Conservation (phyloP, 2,888 invertebrate species). For the Drosophila meridiana region DNA sequence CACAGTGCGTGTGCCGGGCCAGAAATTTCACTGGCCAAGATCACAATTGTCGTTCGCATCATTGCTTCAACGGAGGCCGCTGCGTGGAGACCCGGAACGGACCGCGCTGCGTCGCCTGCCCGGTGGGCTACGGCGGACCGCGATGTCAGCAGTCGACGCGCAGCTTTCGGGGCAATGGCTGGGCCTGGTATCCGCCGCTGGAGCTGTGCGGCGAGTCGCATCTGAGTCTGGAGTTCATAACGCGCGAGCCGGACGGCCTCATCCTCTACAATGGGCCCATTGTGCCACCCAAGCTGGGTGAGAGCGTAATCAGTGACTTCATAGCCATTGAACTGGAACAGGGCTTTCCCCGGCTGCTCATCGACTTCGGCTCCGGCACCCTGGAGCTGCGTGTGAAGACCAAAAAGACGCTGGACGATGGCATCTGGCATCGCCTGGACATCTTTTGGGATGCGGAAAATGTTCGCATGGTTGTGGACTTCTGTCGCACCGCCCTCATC, state of each 20-base stretch:
- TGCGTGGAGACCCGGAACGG: slow-evolving; percentile 96
- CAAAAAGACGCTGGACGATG: slow-evolving; percentile 94
- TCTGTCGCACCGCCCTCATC: slow-evolving; percentile 94
- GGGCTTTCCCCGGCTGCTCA: slow-evolving; percentile 94
- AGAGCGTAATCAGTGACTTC: slow-evolving; percentile 95
- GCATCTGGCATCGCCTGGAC: slow-evolving; percentile 98
- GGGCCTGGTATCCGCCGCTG: slow-evolving; percentile 98
- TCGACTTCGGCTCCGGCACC: slow-evolving; percentile 98
- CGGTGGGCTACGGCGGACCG: slow-evolving; percentile 96
- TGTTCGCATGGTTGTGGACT: slow-evolving; percentile 96
- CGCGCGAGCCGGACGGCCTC: slow-evolving; percentile 94
- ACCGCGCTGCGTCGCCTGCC: slow-evolving; percentile 93
- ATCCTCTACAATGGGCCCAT: slow-evolving; percentile 99
- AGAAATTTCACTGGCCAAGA: slow-evolving; percentile 93
- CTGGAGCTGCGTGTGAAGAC: slow-evolving; percentile 93
- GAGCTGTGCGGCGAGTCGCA: slow-evolving; percentile 98
- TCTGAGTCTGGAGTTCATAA: slow-evolving; percentile 97
- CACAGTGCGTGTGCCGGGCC: slow-evolving; percentile 96
- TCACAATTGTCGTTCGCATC: slow-evolving; percentile 93
- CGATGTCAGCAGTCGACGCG: slow-evolving; percentile 98
- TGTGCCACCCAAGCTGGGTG: slow-evolving; percentile 93
- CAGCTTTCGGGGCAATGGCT: slow-evolving; percentile 96
- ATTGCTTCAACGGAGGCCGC: slow-evolving; percentile 97
- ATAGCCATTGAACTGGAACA: slow-evolving; percentile 96
- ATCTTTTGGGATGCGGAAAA: slow-evolving; percentile 97